These are phyloP conservation scores for Myotis davidii DNA, from an alignment of 2,113 vertebrate species.

Conservation along the genomic window DNA sequence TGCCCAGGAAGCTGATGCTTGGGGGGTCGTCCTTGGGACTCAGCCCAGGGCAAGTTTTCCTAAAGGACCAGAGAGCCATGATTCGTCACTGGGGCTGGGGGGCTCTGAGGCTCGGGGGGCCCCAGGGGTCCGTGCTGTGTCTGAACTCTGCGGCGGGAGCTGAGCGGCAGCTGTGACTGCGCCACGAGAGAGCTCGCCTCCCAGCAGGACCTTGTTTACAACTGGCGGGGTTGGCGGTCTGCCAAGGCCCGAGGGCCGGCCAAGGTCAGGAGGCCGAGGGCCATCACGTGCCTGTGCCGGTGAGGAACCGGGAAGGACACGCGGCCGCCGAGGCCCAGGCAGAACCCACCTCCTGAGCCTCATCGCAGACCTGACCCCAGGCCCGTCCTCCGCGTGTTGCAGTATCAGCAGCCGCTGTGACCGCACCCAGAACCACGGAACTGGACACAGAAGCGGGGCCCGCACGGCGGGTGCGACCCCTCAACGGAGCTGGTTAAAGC, in stretches of 20 bases:
- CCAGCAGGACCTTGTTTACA: not conserved
- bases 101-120: too few species aligned
- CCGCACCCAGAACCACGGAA: accelerated
- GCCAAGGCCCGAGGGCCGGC: not conserved
- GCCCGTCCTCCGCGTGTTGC: not conserved
- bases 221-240: accelerated
- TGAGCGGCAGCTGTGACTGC: not conserved
- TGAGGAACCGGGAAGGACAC: not conserved
- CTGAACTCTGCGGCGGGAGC: too few species aligned
- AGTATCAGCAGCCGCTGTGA: accelerated
- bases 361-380: accelerated
- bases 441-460: not conserved
- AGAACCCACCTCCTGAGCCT: not conserved
- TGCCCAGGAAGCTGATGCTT: too few species aligned
- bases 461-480: too few species aligned
- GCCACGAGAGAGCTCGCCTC: too few species aligned
- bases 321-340: not conserved
- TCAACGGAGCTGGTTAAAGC: too few species aligned
- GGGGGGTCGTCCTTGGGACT: not conserved
- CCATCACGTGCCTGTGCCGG: accelerated
- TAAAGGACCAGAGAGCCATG: not conserved
- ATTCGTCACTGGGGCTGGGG: too few species aligned
- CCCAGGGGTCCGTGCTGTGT: not conserved
- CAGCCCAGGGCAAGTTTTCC: not conserved
- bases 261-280: too few species aligned